These are phyloP conservation scores for Anneissia japonica DNA, from an alignment of 35 echinoderm and acorn worm species.

Conservation along the genomic window DNA sequence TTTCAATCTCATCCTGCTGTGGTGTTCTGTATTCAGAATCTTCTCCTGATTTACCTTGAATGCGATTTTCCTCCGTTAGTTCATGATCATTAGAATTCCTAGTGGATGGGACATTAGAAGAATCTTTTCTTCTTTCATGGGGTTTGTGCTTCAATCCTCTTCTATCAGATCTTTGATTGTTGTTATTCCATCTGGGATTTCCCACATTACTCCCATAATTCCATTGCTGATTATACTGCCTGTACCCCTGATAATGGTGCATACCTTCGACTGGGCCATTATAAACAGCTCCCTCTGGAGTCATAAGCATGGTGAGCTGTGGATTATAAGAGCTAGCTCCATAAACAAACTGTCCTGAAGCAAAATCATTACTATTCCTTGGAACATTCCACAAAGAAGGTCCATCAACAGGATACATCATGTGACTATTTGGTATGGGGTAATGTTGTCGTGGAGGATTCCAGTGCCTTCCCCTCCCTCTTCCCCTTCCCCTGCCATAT, in stretches of 20 bases:
- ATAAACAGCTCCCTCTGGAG: neutral
- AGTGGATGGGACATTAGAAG: too few species aligned
- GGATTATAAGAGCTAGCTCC: neutral
- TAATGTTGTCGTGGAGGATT: neutral
- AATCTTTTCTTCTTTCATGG: neutral
- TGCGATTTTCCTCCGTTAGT: too few species aligned
- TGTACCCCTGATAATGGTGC: neutral
- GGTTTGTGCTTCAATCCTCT: neutral
- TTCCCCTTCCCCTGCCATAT: slow-evolving; percentile 4
- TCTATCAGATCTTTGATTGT: neutral
- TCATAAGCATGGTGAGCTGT: neutral
- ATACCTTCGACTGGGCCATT: neutral
- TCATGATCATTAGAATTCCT: too few species aligned
- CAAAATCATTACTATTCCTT: neutral
- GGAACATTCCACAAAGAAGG: neutral
- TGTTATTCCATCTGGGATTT: neutral
- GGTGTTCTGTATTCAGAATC: too few species aligned
- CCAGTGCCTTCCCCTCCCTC: slow-evolving; percentile 4
- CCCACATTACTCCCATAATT: neutral
- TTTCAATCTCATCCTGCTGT: neutral
- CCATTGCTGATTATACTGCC: neutral
- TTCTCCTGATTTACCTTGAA: too few species aligned
- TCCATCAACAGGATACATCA: slow-evolving; percentile 24
- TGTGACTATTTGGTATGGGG: slow-evolving; percentile 1
- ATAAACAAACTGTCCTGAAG: neutral